A percentile compares a stretch with the other conserved stretches of the same genome.
Conservation (phyloP, 2,888 invertebrate species). For the Aquatica leii region DNA sequence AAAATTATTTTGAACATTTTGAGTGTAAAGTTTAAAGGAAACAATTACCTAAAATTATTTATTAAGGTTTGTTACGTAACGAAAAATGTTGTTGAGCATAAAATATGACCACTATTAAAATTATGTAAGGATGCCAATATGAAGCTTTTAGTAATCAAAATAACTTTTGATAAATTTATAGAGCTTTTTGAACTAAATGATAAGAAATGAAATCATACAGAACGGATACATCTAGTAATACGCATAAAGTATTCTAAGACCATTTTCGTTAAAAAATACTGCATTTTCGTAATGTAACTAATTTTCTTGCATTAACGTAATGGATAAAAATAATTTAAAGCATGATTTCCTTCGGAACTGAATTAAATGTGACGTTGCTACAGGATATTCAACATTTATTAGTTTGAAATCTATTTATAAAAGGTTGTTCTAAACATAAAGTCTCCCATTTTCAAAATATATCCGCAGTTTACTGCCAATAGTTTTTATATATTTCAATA, state of each 20-base stretch:
- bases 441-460: slow-evolving; percentile 29
- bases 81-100: too few species aligned
- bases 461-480: slow-evolving; percentile 28
- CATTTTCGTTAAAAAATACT: too few species aligned
- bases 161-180: too few species aligned
- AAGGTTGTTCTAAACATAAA: slow-evolving; percentile 32
- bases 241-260: too few species aligned
- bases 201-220: slow-evolving; percentile 16
- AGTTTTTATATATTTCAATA: neutral
- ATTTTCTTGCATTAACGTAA: slow-evolving; percentile 17
- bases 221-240: too few species aligned
- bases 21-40: too few species aligned
- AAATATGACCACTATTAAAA: too few species aligned
- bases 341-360: slow-evolving; percentile 22
- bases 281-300: too few species aligned
- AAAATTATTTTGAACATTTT: neutral
- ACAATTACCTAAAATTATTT: too few species aligned
- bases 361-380: slow-evolving; percentile 24
- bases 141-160: too few species aligned
- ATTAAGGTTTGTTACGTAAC: too few species aligned
- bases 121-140: too few species aligned
- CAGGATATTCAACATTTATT: slow-evolving; percentile 33
- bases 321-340: slow-evolving; percentile 15
- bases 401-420: slow-evolving; percentile 26
- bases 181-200: neutral